A percentile compares a stretch with the other conserved stretches of the same genome.
Evolutionary conservation across 2,113 vertebrate species (phyloP).

Genomic region (Columba livia): DNA sequence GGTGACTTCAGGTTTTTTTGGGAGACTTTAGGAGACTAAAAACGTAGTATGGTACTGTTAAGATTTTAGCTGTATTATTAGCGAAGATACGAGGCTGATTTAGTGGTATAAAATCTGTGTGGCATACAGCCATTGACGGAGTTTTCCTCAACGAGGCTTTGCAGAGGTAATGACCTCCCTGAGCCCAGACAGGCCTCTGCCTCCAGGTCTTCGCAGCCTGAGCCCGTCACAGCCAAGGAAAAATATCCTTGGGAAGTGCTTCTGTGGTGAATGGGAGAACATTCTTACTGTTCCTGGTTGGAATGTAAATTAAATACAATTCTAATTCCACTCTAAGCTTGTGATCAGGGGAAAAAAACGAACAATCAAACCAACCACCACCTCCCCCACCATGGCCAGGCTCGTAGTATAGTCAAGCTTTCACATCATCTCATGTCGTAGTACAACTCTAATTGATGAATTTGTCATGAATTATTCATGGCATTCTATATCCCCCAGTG

Average conservation of each 20-base stretch:
- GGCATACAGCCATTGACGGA: not conserved
- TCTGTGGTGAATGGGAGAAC: not conserved
- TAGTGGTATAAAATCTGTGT: not conserved
- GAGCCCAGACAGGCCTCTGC: not conserved
- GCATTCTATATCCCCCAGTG: not conserved
- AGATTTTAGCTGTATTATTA: no score
- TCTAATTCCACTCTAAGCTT: not conserved
- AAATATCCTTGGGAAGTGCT: not conserved
- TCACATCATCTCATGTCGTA: not conserved
- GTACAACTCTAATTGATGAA: not conserved
- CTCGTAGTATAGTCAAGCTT: not conserved
- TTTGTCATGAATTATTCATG: not conserved
- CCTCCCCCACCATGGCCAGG: not conserved
- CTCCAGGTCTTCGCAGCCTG: not conserved
- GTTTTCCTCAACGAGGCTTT: not conserved
- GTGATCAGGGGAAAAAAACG: not conserved
- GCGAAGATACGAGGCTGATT: not conserved
- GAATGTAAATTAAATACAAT: not conserved
- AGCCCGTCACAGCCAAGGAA: not conserved
- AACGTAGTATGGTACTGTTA: no score
- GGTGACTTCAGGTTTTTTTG: not conserved
- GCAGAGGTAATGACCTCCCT: not conserved
- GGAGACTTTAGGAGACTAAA: not conserved
- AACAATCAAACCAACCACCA: not conserved
- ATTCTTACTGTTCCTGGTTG: not conserved